Evolutionary conservation across 2,113 vertebrate genomes (phyloP).

Genomic region (Melierax canorus): DNA sequence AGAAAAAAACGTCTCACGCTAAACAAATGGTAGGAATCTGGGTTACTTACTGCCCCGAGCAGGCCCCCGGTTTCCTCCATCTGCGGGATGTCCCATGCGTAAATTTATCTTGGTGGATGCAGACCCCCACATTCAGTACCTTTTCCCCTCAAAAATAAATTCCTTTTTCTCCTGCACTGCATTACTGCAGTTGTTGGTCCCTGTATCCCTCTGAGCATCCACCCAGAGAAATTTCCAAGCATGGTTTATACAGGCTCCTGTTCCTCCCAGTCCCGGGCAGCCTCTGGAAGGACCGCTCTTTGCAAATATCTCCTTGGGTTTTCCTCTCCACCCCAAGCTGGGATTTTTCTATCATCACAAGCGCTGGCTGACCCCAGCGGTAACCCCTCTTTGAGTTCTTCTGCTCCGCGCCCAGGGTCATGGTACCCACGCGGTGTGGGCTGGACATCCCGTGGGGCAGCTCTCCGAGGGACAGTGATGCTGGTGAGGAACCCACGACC

Average conservation of each 20-base stretch:
- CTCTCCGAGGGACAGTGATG: not conserved
- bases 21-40: not conserved
- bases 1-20: rapidly evolving
- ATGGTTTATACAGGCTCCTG: not conserved
- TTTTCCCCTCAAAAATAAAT: rapidly evolving
- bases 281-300: not conserved
- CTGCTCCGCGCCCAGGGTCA: not conserved
- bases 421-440: rapidly evolving
- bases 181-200: not conserved
- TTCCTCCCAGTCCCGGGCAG: not conserved
- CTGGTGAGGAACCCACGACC: not conserved
- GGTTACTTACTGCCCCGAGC: rapidly evolving
- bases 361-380: not conserved
- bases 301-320: not conserved
- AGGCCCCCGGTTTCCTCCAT: rapidly evolving
- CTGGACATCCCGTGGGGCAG: rapidly evolving
- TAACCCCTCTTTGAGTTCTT: not conserved
- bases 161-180: not conserved
- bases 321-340: not conserved
- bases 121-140: rapidly evolving
- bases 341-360: not conserved
- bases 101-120: not conserved
- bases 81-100: rapidly evolving
- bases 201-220: not conserved
- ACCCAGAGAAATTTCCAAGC: not conserved